Conservation (phyloP, 1,140 invertebrate species). For the Apis cerana region DNA sequence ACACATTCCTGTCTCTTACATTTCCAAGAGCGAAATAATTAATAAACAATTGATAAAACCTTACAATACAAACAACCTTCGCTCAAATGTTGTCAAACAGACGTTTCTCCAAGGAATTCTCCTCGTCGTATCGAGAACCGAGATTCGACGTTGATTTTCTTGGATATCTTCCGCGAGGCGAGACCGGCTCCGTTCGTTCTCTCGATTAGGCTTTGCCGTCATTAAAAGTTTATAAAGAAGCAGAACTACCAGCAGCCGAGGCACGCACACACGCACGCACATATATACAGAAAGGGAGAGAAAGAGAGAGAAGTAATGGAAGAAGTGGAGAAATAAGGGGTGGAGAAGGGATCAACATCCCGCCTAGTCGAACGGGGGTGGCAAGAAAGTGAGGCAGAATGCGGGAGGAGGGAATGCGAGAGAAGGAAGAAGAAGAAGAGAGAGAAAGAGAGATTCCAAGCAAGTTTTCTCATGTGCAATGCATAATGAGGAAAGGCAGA, state of each 20-base stretch:
- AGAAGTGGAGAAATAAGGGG: not conserved
- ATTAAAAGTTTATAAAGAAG: conserved; percentile 83
- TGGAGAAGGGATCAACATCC: conserved; percentile 42
- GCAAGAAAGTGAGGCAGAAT: conserved; percentile 37
- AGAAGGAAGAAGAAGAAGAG: not conserved
- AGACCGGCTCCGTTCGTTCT: conserved; percentile 62
- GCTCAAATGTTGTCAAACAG: not conserved
- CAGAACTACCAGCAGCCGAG: conserved; percentile 69
- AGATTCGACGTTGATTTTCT: conserved; percentile 59
- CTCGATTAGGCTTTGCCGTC: conserved; percentile 81
- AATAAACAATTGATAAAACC: conserved; percentile 20
- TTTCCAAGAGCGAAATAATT: conserved; percentile 13
- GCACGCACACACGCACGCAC: conserved; percentile 27
- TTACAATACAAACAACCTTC: not conserved
- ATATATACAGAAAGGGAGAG: not conserved
- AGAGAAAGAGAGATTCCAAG: conserved; percentile 66
- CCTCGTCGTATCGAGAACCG: conserved; percentile 72
- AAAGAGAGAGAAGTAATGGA: not conserved
- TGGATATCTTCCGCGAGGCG: conserved; percentile 50
- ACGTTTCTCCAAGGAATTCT: conserved; percentile 18
- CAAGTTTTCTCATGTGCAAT: conserved; percentile 82
- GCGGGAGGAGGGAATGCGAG: not conserved
- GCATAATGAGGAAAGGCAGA: conserved; percentile 80
- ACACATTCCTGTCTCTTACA: not conserved
- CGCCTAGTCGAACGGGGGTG: conserved; percentile 46